Evolutionary conservation across 2,888 invertebrate genomes (phyloP), one percentile per base, ranked within the genome.

Genomic region (Rhogogaster chlorosoma): DNA sequence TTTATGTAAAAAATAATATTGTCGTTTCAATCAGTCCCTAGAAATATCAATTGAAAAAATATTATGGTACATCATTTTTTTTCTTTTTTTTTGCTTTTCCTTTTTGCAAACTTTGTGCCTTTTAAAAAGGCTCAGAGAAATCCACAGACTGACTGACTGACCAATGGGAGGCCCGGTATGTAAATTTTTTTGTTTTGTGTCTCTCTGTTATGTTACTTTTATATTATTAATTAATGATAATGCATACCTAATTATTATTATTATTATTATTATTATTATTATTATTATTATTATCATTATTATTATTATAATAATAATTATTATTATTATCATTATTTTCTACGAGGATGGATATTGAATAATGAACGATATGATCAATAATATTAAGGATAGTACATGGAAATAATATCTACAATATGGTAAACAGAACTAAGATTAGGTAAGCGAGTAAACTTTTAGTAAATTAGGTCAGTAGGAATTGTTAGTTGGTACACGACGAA

Each of bases 221-320:
- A 83, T 83, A 84, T 86, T 78, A 36, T 77, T 80, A 84, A 84
- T 32, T 71, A 83, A 86, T 84, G 9, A 42, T 85, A 77, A 77
- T 85, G 85, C 84, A 88, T 86, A 88, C 86, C 87, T 67, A 87
- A 88, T 87, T 84, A 87, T 86, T 7, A 78, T 87, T 86, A 85
- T 77, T 78, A 87, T 83, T 75, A 85, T 84, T 84, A 71, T 83
- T 84, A 87, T 12, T 57, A 86, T 32, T 82, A 84, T 10, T 83
- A 86, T n/a, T 83, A 86, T 57, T 57, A 77, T 36, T 84, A 84
- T 86, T 86, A 85, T 22, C 73, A 78, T 18, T 84, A 86, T 18
- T 86, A 83, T 73, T 61, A 83, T 42, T 85, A 84, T 86, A 84
- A 83, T 83, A 18, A 85, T 83, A 64, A 84, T 85, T 86, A 87